Conservation (phyloP, 2,113 vertebrate genomes). For the Crotophaga sulcirostris region DNA sequence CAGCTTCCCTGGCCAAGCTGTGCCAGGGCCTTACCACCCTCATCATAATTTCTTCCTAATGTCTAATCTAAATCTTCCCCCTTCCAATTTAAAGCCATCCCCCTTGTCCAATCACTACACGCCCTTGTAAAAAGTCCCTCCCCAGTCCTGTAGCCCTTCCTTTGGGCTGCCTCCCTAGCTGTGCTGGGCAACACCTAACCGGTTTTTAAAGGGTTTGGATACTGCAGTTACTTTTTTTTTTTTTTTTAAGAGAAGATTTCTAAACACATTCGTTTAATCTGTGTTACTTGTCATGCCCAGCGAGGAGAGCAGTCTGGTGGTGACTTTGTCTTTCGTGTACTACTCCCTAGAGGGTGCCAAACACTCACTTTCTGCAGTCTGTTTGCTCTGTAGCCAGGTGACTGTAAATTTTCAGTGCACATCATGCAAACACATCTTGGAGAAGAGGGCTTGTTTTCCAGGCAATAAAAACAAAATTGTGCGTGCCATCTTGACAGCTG, state of each 20-base stretch:
- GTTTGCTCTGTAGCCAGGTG: background rate
- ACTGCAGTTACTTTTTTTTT: no score
- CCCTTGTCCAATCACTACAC: no score
- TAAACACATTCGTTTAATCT: background rate
- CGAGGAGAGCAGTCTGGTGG: background rate
- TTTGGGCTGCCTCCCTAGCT: background rate
- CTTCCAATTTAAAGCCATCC: no score
- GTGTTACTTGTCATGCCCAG: background rate
- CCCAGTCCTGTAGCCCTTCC: background rate
- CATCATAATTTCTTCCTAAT: no score
- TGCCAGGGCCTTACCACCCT: no score
- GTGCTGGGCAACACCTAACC: background rate
- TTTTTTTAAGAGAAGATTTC: background rate
- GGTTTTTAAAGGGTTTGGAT: background rate
- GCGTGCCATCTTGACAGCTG: background rate
- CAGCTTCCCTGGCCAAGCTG: no score
- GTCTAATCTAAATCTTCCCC: no score
- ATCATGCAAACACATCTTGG: background rate
- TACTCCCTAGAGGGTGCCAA: slow-evolving; percentile 79
- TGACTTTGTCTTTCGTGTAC: background rate
- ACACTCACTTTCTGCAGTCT: background rate
- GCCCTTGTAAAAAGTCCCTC: no score
- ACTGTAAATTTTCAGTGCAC: background rate
- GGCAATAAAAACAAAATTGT: background rate
- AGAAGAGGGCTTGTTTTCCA: background rate